Percentiles rank a stretch among this genome's conserved stretches.
These are phyloP conservation scores for Erithacus rubecula DNA, from an alignment of 2,797 vertebrate genomes.

Conservation along the genomic window DNA sequence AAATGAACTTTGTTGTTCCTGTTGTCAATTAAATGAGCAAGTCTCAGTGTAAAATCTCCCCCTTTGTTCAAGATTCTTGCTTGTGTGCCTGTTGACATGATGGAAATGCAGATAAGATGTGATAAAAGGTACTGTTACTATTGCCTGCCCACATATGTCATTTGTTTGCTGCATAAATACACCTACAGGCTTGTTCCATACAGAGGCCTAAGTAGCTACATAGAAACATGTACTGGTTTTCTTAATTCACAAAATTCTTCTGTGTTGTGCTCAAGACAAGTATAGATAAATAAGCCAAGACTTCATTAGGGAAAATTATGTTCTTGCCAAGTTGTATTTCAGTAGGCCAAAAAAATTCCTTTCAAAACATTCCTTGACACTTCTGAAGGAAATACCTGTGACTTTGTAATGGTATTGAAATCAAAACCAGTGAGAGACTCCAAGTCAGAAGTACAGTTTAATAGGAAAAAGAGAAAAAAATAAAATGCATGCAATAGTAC, in stretches of 20 bases:
- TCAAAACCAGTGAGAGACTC: too few species aligned
- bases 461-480: too few species aligned
- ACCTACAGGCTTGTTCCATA: neutral
- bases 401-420: too few species aligned
- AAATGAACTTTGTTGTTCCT: neutral
- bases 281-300: neutral
- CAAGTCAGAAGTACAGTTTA: too few species aligned
- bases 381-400: neutral
- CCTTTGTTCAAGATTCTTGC: neutral
- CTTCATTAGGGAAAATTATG: neutral
- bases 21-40: neutral
- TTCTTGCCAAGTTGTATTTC: neutral
- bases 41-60: neutral
- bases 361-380: accelerated
- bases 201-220: neutral
- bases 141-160: neutral
- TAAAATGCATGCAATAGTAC: too few species aligned
- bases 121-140: neutral
- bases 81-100: neutral
- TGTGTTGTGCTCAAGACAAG: neutral
- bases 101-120: neutral
- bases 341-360: neutral
- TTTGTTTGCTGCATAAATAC: neutral
- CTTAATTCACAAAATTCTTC: neutral
- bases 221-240: neutral